These are phyloP conservation scores for Hydrolagus colliei DNA, from an alignment of 2,797 vertebrate species.

Conservation along the genomic window DNA sequence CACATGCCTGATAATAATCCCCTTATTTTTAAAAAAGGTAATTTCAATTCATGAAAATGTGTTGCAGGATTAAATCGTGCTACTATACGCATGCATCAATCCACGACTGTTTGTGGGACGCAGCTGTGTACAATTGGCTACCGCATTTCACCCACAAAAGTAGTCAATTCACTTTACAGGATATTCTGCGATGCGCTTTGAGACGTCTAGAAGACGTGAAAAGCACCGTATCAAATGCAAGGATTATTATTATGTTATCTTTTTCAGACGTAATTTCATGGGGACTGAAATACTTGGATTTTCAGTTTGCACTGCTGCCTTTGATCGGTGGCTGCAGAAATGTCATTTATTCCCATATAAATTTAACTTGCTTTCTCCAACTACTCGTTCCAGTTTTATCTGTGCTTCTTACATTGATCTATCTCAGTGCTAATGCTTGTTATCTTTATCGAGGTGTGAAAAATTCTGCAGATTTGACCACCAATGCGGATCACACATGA, in stretches of 20 bases:
- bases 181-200: too few relatives aligned
- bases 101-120: too few relatives aligned
- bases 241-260: not conserved
- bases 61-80: too few relatives aligned
- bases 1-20: not conserved
- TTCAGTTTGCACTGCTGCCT: not conserved
- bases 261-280: not conserved
- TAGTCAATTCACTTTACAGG: too few relatives aligned
- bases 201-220: too few relatives aligned
- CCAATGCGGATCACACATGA: not conserved
- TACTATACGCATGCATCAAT: too few relatives aligned
- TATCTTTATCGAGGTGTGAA: not conserved
- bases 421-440: not conserved
- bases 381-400: not conserved
- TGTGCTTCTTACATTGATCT: not conserved
- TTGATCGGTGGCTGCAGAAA: not conserved
- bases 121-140: too few relatives aligned
- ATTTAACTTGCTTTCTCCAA: not conserved
- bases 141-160: too few relatives aligned
- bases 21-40: not conserved
- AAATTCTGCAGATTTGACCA: not conserved
- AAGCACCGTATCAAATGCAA: too few relatives aligned
- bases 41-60: too few relatives aligned
- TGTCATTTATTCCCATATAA: conserved; percentile 8
- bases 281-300: not conserved